phyloP scores from a whole-genome alignment of 2,113 vertebrate species.

The Zosterops borbonicus region DNA sequence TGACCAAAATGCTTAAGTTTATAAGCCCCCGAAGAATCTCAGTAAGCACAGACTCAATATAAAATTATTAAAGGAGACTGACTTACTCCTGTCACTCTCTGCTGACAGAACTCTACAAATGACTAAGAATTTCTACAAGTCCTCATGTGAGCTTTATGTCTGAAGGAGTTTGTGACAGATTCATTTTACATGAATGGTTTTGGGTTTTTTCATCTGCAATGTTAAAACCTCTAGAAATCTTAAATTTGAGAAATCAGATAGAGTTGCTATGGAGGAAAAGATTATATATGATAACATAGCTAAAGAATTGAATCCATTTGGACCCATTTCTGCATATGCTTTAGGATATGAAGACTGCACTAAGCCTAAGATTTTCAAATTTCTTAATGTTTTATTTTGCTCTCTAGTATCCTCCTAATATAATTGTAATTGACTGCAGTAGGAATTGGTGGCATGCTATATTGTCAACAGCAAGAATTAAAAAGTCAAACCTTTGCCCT shows the following conservation, averaged over 20 bases:
- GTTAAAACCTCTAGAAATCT: not conserved
- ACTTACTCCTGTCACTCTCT: not conserved
- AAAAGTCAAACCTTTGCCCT: not conserved
- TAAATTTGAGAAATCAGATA: not conserved
- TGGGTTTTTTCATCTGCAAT: not conserved
- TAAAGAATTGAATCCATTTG: not conserved
- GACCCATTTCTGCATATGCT: not conserved
- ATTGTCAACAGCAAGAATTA: not conserved
- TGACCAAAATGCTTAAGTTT: slow-evolving; percentile 27
- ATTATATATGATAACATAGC: not conserved
- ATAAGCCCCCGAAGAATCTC: slow-evolving; percentile 35
- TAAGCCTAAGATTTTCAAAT: not conserved
- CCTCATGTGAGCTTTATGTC: not conserved
- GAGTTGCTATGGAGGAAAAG: not conserved
- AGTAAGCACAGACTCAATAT: not conserved
- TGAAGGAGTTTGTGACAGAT: not conserved
- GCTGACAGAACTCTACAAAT: not conserved
- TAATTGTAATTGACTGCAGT: not conserved
- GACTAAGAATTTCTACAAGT: not conserved
- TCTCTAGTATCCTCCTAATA: not conserved
- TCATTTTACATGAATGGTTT: not conserved
- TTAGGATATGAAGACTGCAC: not conserved
- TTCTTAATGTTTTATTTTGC: not conserved
- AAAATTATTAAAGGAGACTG: slow-evolving; percentile 13
- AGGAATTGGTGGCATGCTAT: not conserved